These are phyloP conservation scores for Embiotoca jacksoni DNA, from an alignment of 2,113 vertebrate species.

Conservation along the genomic window DNA sequence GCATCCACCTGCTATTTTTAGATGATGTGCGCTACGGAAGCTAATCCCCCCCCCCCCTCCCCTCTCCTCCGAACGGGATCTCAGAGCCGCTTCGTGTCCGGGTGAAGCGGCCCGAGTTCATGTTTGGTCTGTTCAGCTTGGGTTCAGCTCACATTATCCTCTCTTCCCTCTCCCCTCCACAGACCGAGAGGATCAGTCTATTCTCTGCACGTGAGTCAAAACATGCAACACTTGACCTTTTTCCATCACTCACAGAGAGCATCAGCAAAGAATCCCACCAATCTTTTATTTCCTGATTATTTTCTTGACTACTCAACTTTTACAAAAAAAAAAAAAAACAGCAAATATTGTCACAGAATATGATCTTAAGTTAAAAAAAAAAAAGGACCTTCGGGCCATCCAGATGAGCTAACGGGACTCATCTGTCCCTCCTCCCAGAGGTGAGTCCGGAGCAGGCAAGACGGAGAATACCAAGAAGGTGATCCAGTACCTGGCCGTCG, in stretches of 20 bases:
- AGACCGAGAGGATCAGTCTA: slow-evolving; percentile 85
- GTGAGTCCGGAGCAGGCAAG: slow-evolving; percentile 97
- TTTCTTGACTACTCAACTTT: no score
- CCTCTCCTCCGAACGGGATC: slow-evolving; percentile 32
- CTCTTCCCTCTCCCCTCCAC: slow-evolving; percentile 22
- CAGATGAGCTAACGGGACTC: no score
- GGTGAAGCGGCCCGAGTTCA: slow-evolving; percentile 28
- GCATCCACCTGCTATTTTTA: slow-evolving; percentile 75
- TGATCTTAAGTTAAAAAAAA: no score
- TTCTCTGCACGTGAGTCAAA: slow-evolving; percentile 84
- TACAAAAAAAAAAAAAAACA: no score
- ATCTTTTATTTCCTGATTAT: no score
- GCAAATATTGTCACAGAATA: no score
- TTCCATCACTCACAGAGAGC: slow-evolving; percentile 14
- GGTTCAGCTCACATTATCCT: slow-evolving; percentile 35
- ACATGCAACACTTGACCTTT: slow-evolving; percentile 5
- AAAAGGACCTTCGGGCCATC: no score
- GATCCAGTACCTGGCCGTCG: slow-evolving; percentile 96
- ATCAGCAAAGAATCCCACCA: no score
- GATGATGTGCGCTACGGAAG: slow-evolving; percentile 39
- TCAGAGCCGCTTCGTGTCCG: slow-evolving; percentile 4
- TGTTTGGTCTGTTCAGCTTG: slow-evolving; percentile 62
- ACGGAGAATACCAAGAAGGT: slow-evolving; percentile 99
- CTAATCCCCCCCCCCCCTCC: slow-evolving; percentile 60
- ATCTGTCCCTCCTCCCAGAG: slow-evolving; percentile 79